These are phyloP conservation scores for Pelmatolapia mariae DNA, from an alignment of 2,113 vertebrate species.

Conservation along the genomic window DNA sequence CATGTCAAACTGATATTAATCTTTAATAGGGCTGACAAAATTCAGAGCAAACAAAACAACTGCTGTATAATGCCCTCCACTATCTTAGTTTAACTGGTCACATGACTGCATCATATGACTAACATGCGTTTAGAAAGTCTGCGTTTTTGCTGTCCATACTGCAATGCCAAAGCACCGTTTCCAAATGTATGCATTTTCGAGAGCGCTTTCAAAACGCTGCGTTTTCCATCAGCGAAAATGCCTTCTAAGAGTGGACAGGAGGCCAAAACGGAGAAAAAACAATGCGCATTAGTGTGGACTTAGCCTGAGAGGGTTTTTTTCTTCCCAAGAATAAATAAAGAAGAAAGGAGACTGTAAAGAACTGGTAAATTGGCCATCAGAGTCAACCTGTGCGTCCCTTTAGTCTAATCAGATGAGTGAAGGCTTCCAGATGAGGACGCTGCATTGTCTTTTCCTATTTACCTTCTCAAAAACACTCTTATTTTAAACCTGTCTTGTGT, in stretches of 20 bases:
- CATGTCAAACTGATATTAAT: accelerated
- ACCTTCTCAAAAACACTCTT: not conserved
- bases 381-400: not conserved
- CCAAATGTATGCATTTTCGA: not conserved
- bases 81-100: not conserved
- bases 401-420: not conserved
- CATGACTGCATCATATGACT: accelerated
- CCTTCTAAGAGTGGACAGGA: not conserved
- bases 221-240: accelerated
- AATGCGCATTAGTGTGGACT: not conserved
- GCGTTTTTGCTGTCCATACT: not conserved
- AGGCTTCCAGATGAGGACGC: not conserved
- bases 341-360: not conserved
- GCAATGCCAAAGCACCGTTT: accelerated
- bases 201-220: accelerated
- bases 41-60: not conserved
- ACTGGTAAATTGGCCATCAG: accelerated
- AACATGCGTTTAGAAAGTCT: accelerated
- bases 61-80: not conserved
- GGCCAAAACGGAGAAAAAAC: not conserved
- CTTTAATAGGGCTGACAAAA: not conserved
- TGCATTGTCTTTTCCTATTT: not conserved
- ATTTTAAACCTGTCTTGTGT: not conserved
- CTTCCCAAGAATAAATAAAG: not conserved
- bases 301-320: not conserved